Conservation (phyloP, 2,888 invertebrate species). For the Melinopterus prodromus region DNA sequence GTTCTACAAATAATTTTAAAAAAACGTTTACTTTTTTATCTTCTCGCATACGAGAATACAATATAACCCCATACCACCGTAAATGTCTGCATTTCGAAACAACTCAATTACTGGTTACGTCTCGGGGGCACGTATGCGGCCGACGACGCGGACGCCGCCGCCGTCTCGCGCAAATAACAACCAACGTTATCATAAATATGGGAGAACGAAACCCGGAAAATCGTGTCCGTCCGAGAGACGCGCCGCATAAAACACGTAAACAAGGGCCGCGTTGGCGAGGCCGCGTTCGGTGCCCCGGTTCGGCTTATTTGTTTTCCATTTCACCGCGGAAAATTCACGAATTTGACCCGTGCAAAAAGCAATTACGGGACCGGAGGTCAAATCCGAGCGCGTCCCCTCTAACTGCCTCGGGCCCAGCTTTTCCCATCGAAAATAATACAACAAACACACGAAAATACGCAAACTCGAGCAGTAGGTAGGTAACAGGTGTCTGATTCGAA, state of each 20-base stretch:
- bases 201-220: not conserved
- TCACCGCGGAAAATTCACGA: slow-evolving; percentile 14
- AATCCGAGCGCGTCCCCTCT: not conserved
- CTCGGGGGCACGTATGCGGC: not conserved
- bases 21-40: not conserved
- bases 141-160: not conserved
- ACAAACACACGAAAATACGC: not conserved
- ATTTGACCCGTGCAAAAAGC: slow-evolving; percentile 13
- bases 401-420: not conserved
- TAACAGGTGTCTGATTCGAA: no score
- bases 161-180: not conserved
- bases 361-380: not conserved
- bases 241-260: slow-evolving; percentile 21
- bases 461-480: no score
- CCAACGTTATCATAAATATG: not conserved
- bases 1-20: not conserved
- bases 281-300: slow-evolving; percentile 8
- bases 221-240: not conserved
- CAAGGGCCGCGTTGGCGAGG: slow-evolving; percentile 5
- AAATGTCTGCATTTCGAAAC: not conserved
- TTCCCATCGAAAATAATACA: not conserved
- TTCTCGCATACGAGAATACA: not conserved
- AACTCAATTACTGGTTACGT: not conserved
- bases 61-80: no score
- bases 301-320: slow-evolving; percentile 26